Evolutionary conservation across 1,140 invertebrate genomes (phyloP), one percentile per base, ranked within the genome.

Genomic region (Drosophila pseudoobscura): DNA sequence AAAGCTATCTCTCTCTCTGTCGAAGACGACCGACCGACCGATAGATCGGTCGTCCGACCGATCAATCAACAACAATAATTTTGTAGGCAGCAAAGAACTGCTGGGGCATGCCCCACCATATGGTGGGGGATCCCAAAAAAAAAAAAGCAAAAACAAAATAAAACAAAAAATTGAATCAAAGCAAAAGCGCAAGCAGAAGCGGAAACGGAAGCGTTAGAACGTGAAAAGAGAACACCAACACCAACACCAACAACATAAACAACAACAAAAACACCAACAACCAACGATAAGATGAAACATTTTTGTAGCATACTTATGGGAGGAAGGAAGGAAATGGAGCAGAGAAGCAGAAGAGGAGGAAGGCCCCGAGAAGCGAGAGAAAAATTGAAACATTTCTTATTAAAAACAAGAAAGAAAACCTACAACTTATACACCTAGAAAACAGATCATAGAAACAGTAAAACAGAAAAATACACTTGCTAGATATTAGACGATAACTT

Each of bases 21-120:
- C 82, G 74, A 85, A 77, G 80, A 82, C 82, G 80, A 80, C 74
- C 72, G 66, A 69, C 63, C 66, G 49, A 80, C 74, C 72, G 66
- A 69, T 51, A 63, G 49, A 68, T 22, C 58, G 74, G 82, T 58
- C 35, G 8, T 72, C 51, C 52, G 68, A 43, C 70, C 29, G 6
- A 31, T 31, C 29, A 31, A 68, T 20, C 62, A 78, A 53, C 62
- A 77, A 50, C 53, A 53, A 61, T 53, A 74, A 58, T 72, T 82
- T 82, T 82, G 79, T 82, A 82, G 78, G 58, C 59, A 75, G 75
- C 53, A 73, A 62, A 9, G 51, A 46, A 43, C 35, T 11, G 35
- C 35, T 39, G 35, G 35, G 11, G 11, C 9, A 39, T 39, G 31
- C 9, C 3, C 31, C 31, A 35, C 31, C 31, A 35, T 9, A 35